These are phyloP conservation scores for Eupsittula cactorum DNA, from an alignment of 2,113 vertebrate genomes.

Conservation along the genomic window DNA sequence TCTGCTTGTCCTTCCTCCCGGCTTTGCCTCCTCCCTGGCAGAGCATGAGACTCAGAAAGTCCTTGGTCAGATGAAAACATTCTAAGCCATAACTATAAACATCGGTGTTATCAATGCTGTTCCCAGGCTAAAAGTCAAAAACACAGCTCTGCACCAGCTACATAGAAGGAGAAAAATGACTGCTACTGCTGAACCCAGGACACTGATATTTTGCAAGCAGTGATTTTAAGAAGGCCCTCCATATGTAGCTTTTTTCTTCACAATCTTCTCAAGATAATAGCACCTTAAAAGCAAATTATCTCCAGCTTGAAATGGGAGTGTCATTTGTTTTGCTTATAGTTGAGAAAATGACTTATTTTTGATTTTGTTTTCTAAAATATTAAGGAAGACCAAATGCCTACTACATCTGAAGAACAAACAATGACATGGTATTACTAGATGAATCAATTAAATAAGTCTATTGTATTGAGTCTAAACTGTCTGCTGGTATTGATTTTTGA, in stretches of 20 bases:
- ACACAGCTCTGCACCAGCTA: no score
- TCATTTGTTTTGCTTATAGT: neutral
- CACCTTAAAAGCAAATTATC: neutral
- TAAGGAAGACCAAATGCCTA: neutral
- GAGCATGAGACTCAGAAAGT: no score
- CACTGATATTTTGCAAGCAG: neutral
- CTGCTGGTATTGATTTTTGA: constrained; percentile 15
- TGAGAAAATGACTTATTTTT: neutral
- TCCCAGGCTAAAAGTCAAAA: no score
- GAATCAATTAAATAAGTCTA: neutral
- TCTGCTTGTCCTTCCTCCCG: no score
- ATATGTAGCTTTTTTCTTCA: neutral
- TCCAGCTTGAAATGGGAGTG: neutral
- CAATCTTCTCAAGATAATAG: neutral
- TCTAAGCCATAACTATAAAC: no score
- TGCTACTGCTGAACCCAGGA: no score
- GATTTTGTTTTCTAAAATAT: neutral
- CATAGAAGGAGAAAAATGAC: no score
- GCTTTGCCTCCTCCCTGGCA: no score
- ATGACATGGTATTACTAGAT: neutral
- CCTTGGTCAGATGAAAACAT: no score
- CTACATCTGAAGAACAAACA: neutral
- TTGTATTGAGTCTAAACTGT: neutral
- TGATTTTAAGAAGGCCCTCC: neutral
- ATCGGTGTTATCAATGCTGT: no score